A percentile compares a stretch with the other conserved stretches of the same genome.
Evolutionary conservation across 2,797 vertebrate species (phyloP).

Genomic region (Danio choprae): DNA sequence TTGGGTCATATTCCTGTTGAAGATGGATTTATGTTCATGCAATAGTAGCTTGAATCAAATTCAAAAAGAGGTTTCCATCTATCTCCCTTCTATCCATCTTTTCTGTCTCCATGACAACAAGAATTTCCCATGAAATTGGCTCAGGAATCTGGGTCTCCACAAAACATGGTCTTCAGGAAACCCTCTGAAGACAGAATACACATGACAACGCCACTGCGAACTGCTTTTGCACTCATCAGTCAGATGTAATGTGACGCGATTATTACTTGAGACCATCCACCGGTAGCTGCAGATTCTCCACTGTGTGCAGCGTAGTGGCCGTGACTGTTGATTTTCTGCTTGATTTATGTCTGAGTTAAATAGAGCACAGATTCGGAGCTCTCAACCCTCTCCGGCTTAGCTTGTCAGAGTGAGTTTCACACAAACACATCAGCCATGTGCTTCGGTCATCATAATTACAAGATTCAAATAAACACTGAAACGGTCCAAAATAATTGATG

Average conservation of each 20-base stretch:
- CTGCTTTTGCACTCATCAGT: background rate
- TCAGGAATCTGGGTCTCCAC: slow-evolving; percentile 11
- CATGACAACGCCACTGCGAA: background rate
- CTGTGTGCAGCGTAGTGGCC: slow-evolving; percentile 17
- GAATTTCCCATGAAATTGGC: background rate
- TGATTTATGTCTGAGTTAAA: slow-evolving; percentile 51
- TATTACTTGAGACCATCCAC: background rate
- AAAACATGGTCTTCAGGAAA: slow-evolving; percentile 3
- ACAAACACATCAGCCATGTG: slow-evolving; percentile 39
- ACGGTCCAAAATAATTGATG: slow-evolving; percentile 39
- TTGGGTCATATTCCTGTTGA: background rate
- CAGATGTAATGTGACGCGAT: background rate
- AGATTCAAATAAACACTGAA: slow-evolving; percentile 47
- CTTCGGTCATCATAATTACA: slow-evolving; percentile 33
- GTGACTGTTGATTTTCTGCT: slow-evolving; percentile 48
- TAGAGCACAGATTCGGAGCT: slow-evolving; percentile 10
- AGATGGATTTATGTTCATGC: background rate
- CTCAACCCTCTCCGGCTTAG: slow-evolving; percentile 18
- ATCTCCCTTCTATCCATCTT: background rate
- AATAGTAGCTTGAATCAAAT: background rate
- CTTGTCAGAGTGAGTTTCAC: slow-evolving; percentile 43
- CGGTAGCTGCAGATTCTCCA: slow-evolving; percentile 4
- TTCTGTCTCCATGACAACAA: slow-evolving; percentile 37
- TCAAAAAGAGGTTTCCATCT: background rate
- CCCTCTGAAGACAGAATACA: background rate